Base-by-base conservation (phyloP, 2,797 vertebrate species). In the Holocentrus rufus region DNA sequence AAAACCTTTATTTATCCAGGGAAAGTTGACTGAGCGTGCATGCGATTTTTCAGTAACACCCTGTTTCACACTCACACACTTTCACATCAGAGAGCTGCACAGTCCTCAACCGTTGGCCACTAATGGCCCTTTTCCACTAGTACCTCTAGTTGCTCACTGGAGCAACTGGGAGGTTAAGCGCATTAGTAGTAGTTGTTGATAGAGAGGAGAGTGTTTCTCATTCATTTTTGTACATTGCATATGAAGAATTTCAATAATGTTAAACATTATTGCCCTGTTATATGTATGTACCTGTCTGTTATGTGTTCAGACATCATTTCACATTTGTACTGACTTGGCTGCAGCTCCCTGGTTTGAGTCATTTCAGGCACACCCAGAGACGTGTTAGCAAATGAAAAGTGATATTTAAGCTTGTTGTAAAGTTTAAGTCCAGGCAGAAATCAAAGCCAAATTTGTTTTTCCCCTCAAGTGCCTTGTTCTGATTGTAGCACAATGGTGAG, bases 391-490 rank as follows among this genome's bases (percentile, higher is more conserved):
- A 56, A 81, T 60, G 49, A 55, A 63, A 67, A 67, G 65, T 31
- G 60, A 69, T 68, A 65, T 76, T 71, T 15, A 15, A 68, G 53
- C 75, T 58, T 72, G 72, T 53, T 74, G 34, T 44, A 20, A 67
- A 62, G 61, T 78, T 83, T 70, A 83, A 67, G 58, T 74, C 46
- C 14, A 46, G 49, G 58, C 78, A 71, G 75, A 83, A 90, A 88
- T 88, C 73, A 85, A 87, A 90, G 78, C 78, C 67, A 82, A 85
- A 81, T 79, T 77, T 87, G 85, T 88, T 90, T 87, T 89, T 75
- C 71, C 84, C 79, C n/a, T 86, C 62, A 1, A 67, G 22, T 80
- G 82, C 86, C 84, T 84, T 72, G 80, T 84, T 86, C 80, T 82
- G 72, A 87, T 90, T 90, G 74, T 20, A 42, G 30, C 63, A 65